phyloP scores from a whole-genome alignment of 2,888 invertebrate genomes.

The Amphipoea oculea region DNA sequence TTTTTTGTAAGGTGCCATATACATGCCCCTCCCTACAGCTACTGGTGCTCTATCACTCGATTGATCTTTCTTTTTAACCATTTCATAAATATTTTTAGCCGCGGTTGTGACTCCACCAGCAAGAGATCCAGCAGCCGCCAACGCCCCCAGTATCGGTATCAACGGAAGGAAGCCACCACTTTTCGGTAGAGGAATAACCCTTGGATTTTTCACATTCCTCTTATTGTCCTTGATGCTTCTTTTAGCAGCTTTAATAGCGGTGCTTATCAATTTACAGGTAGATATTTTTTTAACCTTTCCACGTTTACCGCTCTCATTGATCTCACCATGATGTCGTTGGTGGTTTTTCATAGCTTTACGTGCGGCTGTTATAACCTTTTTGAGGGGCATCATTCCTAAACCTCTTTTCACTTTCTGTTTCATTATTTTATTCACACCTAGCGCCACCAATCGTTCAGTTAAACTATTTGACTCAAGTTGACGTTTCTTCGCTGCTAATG shows the following conservation, averaged over 20 bases:
- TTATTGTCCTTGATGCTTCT: constrained; percentile 3
- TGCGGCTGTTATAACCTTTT: constrained; percentile 2
- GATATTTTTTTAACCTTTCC: not conserved
- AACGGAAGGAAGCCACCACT: not conserved
- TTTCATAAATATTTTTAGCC: constrained; percentile 3
- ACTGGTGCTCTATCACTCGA: not conserved
- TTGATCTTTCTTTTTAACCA: not conserved
- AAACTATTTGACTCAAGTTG: not conserved
- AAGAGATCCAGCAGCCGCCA: not conserved
- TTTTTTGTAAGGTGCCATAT: constrained; percentile 1
- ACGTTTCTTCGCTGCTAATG: constrained; percentile 1
- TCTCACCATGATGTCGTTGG: not conserved
- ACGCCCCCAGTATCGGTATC: constrained; percentile 5
- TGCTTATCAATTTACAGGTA: not conserved
- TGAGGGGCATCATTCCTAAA: not conserved
- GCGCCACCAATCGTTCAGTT: not conserved
- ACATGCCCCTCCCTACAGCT: constrained; percentile 1
- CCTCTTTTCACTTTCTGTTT: constrained; percentile 6
- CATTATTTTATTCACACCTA: constrained; percentile 4
- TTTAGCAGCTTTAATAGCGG: constrained; percentile 19
- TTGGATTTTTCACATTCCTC: constrained; percentile 17
- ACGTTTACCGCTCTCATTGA: not conserved
- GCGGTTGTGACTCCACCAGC: constrained; percentile 4
- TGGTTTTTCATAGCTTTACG: not conserved
- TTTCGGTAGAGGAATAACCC: constrained; percentile 33